Conservation (phyloP, 2,888 invertebrate genomes). For the Drosophila merina region DNA sequence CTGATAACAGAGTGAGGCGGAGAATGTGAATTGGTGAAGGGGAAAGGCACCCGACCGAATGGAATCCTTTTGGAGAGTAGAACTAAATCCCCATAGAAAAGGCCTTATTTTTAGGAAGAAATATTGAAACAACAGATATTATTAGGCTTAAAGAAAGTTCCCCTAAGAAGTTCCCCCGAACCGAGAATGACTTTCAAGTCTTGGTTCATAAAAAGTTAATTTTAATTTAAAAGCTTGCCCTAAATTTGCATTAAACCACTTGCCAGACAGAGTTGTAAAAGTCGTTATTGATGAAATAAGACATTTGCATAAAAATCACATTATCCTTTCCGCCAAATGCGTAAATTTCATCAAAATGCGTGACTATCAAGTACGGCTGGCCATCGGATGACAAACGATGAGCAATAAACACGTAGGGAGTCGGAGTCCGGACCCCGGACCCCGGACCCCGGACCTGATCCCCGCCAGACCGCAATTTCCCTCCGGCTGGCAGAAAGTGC, state of each 20-base stretch:
- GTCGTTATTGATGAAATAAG: slow-evolving; percentile 10
- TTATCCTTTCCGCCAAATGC: slow-evolving; percentile 7
- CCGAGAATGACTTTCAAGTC: not conserved
- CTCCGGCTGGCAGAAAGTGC: slow-evolving; percentile 20
- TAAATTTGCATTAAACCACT: slow-evolving; percentile 3
- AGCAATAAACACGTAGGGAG: slow-evolving; percentile 21
- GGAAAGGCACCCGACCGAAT: slow-evolving; percentile 15
- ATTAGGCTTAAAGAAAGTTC: no score
- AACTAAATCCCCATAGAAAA: slow-evolving; percentile 15
- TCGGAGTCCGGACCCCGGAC: not conserved
- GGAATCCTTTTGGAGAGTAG: slow-evolving; percentile 18
- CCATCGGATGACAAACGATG: slow-evolving; percentile 13
- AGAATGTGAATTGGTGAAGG: not conserved
- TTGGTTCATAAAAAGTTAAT: not conserved
- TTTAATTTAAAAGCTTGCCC: not conserved
- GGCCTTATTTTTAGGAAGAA: slow-evolving; percentile 13
- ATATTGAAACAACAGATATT: slow-evolving; percentile 2
- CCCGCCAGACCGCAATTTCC: slow-evolving; percentile 5
- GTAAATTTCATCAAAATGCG: slow-evolving; percentile 36
- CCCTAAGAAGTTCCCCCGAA: not conserved
- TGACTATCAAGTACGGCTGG: slow-evolving; percentile 27
- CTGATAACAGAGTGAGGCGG: slow-evolving; percentile 13
- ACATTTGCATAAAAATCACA: slow-evolving; percentile 6
- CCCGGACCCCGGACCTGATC: not conserved
- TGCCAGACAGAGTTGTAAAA: not conserved